Base-by-base conservation (phyloP, 1,140 invertebrate species). In the Drosophila ambigua region DNA sequence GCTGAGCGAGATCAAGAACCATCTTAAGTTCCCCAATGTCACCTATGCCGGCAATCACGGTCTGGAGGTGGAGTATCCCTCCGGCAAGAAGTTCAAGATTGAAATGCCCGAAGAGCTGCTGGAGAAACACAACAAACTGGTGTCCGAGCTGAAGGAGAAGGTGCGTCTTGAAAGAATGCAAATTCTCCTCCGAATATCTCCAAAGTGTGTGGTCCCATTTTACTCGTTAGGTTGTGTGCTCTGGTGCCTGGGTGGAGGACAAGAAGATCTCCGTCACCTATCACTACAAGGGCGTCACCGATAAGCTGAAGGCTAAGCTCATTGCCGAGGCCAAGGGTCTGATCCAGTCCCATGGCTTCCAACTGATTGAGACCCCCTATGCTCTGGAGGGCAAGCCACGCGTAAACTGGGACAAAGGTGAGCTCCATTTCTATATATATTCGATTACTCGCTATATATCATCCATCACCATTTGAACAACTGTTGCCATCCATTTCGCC, bases 1-100 rank as follows among this genome's bases (percentile, higher is more conserved):
- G 81, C 95, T 97, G 20, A 94, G 95, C 78, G 97, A 98, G 87
- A 97, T 98, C 13, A 97, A 96, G 79, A 94, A 95, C 66, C 97
- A 97, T 96, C 95, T 98, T 55, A 96, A 96, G 7, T 97, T 98
- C 79, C 95, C 97, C 71, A 96, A 96, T 68, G 96, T 98, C n/a
- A 98, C 97, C 2, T 98, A 98, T 83, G 97, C 97, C 31, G 97
- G 97, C 24, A 98, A 96, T 92, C 97, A 98, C 84, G 97, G 97
- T 16, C 91, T 98, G 60, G 97, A 98, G 92, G 97, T 98, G 71
- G 91, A 97, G 46, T 97, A 98, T 92, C 96, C 97, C 0, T 97
- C 98, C 82, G 96, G 96, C 49, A 97, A 96, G 72, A 96, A 96
- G 90, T 98, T 97, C 92, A 96, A 97, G n/a, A 96, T 97, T 92